These are phyloP conservation scores for Hipposideros larvatus DNA, from an alignment of 2,797 vertebrate genomes.

Conservation along the genomic window DNA sequence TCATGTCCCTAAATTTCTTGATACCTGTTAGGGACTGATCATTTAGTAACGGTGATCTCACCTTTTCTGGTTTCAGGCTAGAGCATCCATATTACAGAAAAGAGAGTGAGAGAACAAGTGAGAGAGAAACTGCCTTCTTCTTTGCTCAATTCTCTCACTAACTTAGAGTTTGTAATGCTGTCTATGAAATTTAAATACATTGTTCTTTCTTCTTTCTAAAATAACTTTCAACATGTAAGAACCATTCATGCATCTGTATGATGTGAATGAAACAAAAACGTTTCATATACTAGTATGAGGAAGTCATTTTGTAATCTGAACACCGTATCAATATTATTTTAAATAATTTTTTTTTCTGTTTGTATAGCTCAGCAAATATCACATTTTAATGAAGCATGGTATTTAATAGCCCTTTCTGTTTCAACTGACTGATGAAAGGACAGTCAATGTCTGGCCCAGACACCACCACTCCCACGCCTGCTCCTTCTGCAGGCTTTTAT, in stretches of 20 bases:
- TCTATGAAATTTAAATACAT: background rate
- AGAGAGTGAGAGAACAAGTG: background rate
- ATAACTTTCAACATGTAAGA: background rate
- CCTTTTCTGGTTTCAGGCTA: background rate
- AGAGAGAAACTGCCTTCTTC: background rate
- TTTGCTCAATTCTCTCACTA: background rate
- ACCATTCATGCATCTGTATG: background rate
- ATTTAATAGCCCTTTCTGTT: background rate
- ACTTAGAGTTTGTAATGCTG: background rate
- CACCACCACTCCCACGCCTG: no score
- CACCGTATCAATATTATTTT: conserved; percentile 17
- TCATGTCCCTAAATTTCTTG: background rate
- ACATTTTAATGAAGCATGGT: background rate
- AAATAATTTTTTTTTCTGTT: background rate
- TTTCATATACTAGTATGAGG: background rate
- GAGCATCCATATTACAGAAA: background rate
- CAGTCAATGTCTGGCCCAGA: background rate
- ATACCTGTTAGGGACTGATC: background rate
- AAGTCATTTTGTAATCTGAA: conserved; percentile 25
- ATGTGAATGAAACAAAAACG: background rate
- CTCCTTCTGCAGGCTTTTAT: background rate
- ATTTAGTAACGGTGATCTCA: background rate
- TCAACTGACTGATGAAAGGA: background rate
- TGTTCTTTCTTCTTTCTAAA: background rate
- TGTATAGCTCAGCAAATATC: background rate